Evolutionary conservation across 2,113 vertebrate species (phyloP).

Genomic region (Lepisosteus osseus): DNA sequence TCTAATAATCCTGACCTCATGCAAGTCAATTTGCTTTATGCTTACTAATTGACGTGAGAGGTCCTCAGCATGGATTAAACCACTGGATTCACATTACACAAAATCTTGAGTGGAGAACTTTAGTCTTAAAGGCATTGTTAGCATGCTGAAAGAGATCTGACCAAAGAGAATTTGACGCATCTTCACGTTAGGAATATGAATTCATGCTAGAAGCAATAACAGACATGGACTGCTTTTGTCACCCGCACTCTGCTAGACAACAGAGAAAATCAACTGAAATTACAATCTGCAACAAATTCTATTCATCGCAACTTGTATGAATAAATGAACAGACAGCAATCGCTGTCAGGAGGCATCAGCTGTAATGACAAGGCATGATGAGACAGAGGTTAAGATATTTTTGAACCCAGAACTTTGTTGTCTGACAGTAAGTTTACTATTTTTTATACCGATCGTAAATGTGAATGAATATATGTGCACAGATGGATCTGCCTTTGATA

Average conservation of each 20-base stretch:
- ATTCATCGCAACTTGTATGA: no score
- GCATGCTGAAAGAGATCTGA: constrained; percentile 54
- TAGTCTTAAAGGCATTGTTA: constrained; percentile 65
- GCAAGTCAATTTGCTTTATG: constrained; percentile 54
- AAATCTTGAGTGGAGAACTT: constrained; percentile 62
- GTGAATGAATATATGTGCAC: no score
- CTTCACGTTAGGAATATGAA: constrained; percentile 62
- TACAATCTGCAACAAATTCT: no score
- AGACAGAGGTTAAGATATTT: no score
- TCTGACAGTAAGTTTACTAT: no score
- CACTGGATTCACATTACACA: constrained; percentile 42
- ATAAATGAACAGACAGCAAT: no score
- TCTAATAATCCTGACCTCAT: constrained; percentile 58
- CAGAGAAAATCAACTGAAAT: neutral
- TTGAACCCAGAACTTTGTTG: no score
- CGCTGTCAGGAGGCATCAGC: no score
- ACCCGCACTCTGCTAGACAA: constrained; percentile 44
- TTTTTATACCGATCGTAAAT: no score
- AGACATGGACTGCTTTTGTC: constrained; percentile 41
- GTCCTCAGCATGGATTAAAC: constrained; percentile 29
- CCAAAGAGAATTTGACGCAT: constrained; percentile 58
- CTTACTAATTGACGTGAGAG: constrained; percentile 55
- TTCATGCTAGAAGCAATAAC: constrained; percentile 53
- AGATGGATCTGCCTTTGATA: no score
- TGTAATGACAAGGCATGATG: no score